Percentiles rank a stretch among this genome's conserved stretches.
Conservation (phyloP, 2,113 vertebrate genomes). For the Aleadryas rufinucha region DNA sequence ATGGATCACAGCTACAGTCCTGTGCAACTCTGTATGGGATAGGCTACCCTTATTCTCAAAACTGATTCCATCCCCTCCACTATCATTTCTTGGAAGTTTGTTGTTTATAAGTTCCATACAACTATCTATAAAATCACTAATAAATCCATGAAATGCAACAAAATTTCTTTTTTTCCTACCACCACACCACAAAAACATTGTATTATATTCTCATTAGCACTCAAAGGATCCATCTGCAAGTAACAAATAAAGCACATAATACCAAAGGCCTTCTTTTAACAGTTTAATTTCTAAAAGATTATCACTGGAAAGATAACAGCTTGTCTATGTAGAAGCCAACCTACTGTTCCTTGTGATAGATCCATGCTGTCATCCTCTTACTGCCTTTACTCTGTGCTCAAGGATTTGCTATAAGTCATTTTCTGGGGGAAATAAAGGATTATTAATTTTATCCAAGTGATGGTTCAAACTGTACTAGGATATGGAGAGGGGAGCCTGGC, state of each 20-base stretch:
- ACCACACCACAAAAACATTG: neutral
- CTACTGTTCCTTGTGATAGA: neutral
- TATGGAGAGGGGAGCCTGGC: neutral
- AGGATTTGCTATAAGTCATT: neutral
- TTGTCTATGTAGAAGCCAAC: neutral
- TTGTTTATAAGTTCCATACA: neutral
- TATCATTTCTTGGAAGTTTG: neutral
- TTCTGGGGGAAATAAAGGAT: accelerated
- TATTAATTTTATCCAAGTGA: neutral
- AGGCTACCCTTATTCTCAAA: neutral
- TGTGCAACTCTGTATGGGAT: neutral
- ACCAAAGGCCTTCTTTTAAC: neutral
- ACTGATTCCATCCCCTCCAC: neutral
- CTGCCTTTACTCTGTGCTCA: neutral
- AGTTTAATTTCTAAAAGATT: neutral
- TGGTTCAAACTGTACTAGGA: neutral
- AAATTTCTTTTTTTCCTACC: neutral
- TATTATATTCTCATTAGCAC: neutral
- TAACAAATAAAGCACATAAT: neutral
- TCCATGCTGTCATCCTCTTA: neutral
- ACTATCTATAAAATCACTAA: neutral
- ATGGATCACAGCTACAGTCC: neutral
- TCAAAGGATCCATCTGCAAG: neutral
- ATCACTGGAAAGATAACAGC: neutral
- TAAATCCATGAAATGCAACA: neutral